phyloP scores from a whole-genome alignment of 2,797 vertebrate genomes.

The Cheracebus regulus region DNA sequence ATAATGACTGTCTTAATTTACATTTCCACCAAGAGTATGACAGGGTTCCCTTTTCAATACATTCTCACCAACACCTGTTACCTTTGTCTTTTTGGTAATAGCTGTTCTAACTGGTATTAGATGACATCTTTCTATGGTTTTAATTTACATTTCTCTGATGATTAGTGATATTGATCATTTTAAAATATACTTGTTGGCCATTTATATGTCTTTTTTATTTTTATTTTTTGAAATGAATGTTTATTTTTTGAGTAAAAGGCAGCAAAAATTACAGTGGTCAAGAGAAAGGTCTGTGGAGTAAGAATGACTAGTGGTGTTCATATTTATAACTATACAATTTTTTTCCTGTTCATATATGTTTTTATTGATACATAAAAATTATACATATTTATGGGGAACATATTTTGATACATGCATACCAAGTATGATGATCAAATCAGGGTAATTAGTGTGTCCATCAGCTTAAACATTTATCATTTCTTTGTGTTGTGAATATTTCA shows the following conservation, averaged over 20 bases:
- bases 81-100: background rate
- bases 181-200: background rate
- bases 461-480: background rate
- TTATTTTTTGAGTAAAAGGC: background rate
- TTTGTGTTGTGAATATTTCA: background rate
- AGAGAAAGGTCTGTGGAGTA: background rate
- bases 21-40: background rate
- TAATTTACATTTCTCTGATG: background rate
- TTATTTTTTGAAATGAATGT: background rate
- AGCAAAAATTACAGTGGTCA: background rate
- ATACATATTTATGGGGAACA: background rate
- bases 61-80: background rate
- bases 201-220: background rate
- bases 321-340: background rate
- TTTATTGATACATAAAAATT: background rate
- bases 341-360: background rate
- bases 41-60: background rate
- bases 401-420: background rate
- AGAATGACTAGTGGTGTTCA: background rate
- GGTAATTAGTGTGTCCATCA: background rate
- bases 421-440: background rate
- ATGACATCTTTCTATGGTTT: background rate
- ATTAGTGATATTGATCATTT: background rate
- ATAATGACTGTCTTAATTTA: background rate
- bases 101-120: background rate